Conservation (phyloP, 2,113 vertebrate genomes). For the Taurulus bubalis region DNA sequence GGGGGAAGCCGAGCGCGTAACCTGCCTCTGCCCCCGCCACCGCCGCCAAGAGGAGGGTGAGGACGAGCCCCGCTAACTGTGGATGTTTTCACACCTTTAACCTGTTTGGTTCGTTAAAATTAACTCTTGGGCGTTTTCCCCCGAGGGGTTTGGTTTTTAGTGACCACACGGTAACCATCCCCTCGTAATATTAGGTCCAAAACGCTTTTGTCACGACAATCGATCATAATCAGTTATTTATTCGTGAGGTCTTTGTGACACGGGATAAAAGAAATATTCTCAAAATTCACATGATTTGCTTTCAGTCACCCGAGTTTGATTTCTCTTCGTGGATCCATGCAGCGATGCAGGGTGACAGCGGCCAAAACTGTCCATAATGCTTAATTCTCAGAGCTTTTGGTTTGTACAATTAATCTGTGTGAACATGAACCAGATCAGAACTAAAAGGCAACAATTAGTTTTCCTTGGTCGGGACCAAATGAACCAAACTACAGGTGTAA, state of each 20-base stretch:
- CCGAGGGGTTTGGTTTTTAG: too few species aligned
- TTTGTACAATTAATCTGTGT: background rate
- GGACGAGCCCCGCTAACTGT: conserved; percentile 13
- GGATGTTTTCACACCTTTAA: background rate
- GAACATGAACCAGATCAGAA: background rate
- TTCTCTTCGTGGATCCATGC: background rate
- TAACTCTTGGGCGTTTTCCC: too few species aligned
- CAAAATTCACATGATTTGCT: background rate
- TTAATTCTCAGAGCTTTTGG: background rate
- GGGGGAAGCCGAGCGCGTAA: conserved; percentile 94
- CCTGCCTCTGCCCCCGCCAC: conserved; percentile 94
- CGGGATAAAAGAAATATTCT: background rate
- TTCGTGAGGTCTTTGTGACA: background rate
- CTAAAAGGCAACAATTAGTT: background rate
- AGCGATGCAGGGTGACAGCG: background rate
- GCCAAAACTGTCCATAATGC: too few species aligned
- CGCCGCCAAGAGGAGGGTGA: conserved; percentile 96
- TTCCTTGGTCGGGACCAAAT: too few species aligned
- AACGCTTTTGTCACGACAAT: too few species aligned
- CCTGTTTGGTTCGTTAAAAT: background rate
- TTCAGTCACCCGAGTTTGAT: background rate
- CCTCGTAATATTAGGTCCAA: too few species aligned
- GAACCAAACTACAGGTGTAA: background rate
- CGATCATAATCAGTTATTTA: background rate
- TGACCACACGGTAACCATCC: too few species aligned